Conservation (phyloP, 1,140 invertebrate species). For the Pemphigus obesinymphae region DNA sequence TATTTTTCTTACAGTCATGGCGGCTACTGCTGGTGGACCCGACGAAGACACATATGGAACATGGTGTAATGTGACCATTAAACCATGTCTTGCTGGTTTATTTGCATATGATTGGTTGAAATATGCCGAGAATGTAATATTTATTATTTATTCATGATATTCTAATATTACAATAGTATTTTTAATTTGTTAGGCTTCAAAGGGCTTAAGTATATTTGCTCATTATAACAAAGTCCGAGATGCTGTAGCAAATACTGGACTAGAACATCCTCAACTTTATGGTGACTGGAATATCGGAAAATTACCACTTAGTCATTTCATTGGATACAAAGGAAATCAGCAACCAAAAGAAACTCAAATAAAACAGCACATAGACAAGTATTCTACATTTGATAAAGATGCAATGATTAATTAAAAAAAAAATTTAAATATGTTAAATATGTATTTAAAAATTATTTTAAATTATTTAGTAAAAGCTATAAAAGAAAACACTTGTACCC, state of each 20-base stretch:
- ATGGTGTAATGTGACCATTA: background rate
- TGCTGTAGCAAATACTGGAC: background rate
- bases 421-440: too few relatives aligned
- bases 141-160: background rate
- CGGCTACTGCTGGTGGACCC: background rate
- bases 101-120: background rate
- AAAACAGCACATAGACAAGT: background rate
- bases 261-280: background rate
- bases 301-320: background rate
- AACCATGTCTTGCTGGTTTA: background rate
- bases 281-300: constrained; percentile 9
- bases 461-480: too few relatives aligned
- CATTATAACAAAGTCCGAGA: background rate
- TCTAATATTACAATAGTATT: background rate
- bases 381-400: background rate
- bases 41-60: background rate
- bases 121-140: background rate
- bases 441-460: too few relatives aligned
- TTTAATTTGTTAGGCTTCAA: background rate
- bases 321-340: too few relatives aligned
- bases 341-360: background rate
- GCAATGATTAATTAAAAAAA: background rate
- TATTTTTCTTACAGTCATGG: background rate
- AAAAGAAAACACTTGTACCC: too few relatives aligned
- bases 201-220: background rate